Conservation (phyloP, 2,888 invertebrate species). For the Brachyopa scutellaris region DNA sequence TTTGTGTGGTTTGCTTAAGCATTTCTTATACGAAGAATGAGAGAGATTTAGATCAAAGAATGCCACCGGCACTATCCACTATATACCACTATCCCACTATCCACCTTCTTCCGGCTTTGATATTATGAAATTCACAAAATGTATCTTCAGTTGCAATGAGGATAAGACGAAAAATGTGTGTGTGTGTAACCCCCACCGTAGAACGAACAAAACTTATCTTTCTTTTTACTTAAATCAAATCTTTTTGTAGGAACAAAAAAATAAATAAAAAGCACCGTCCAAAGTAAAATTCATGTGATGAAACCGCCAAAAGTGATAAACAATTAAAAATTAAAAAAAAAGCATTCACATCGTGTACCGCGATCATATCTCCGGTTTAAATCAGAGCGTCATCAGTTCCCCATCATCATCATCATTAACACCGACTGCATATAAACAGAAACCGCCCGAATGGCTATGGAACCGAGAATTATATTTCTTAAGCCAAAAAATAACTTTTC, state of each 20-base stretch:
- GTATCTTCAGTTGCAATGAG: conserved; percentile 10
- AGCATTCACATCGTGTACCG: conserved; percentile 32
- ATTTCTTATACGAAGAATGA: not conserved
- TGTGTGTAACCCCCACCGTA: conserved; percentile 49
- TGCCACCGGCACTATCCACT: not conserved
- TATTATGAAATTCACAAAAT: not conserved
- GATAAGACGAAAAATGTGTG: conserved; percentile 40
- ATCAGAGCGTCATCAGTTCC: conserved; percentile 40
- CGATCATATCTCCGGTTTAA: conserved; percentile 48
- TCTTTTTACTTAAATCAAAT: conserved; percentile 2
- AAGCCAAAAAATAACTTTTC: conserved; percentile 69
- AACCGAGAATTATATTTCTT: conserved; percentile 69
- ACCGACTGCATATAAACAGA: conserved; percentile 21
- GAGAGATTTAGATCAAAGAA: conserved; percentile 32
- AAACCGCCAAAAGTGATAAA: conserved; percentile 58
- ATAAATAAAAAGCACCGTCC: too few species aligned
- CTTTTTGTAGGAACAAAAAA: conserved; percentile 58
- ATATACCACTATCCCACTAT: too few species aligned
- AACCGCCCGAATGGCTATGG: conserved; percentile 63
- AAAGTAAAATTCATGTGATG: conserved; percentile 44
- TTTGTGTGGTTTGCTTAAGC: conserved; percentile 28
- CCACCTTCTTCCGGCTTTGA: conserved; percentile 11
- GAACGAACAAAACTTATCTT: not conserved
- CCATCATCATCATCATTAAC: conserved; percentile 23
- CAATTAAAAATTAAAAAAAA: conserved; percentile 42